Conservation (phyloP, 2,113 vertebrate genomes). For the Phyllostomus discolor region DNA sequence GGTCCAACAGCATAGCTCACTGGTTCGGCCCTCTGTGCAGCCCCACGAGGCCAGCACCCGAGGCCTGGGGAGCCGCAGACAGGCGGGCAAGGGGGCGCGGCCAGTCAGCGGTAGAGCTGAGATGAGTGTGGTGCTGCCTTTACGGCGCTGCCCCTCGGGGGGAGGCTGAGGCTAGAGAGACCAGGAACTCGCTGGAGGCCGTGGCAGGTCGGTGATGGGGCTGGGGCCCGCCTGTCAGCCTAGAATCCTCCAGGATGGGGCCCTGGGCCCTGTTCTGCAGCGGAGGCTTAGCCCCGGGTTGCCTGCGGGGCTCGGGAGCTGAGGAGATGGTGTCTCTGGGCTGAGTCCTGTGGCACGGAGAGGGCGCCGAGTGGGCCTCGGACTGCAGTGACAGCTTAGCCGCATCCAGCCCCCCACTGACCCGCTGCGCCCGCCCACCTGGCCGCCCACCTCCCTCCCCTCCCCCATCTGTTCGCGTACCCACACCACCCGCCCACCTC, state of each 20-base stretch:
- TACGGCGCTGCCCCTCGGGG: too few species aligned
- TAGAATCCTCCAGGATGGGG: neutral
- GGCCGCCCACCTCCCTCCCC: neutral
- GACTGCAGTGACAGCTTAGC: too few species aligned
- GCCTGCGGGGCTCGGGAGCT: neutral
- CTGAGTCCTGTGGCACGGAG: neutral
- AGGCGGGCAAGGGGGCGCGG: rapidly evolving
- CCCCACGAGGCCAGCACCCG: neutral
- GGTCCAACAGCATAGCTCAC: rapidly evolving
- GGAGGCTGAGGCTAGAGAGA: neutral
- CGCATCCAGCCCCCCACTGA: neutral
- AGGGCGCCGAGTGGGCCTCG: neutral
- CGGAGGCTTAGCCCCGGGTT: neutral
- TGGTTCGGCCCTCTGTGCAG: rapidly evolving
- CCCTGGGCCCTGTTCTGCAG: neutral
- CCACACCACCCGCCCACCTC: neutral
- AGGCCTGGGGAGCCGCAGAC: neutral
- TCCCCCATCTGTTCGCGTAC: rapidly evolving
- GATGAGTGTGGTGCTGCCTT: too few species aligned
- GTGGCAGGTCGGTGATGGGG: neutral
- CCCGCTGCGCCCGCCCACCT: too few species aligned
- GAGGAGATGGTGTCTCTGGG: too few species aligned
- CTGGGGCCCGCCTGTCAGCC: neutral
- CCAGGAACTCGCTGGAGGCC: neutral
- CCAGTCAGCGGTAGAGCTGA: neutral